These are phyloP conservation scores for Chrysocyon brachyurus DNA, from an alignment of 2,797 vertebrate species.

Conservation along the genomic window DNA sequence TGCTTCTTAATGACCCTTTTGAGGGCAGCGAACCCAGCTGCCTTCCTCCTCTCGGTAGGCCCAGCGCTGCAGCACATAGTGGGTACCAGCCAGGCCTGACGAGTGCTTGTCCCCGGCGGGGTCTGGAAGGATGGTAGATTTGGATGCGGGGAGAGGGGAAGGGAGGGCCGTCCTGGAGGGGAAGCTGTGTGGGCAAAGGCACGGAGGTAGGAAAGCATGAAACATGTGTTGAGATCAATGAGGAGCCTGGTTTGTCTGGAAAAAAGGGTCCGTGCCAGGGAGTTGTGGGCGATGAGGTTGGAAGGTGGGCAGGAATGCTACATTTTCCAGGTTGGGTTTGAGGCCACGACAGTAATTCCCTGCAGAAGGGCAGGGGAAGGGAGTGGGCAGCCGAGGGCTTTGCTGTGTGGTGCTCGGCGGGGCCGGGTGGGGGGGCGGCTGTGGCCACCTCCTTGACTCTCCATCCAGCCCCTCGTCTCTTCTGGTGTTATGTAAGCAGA, in stretches of 20 bases:
- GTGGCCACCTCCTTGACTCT: conserved; percentile 32
- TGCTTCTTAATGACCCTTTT: neutral
- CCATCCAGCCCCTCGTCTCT: conserved; percentile 57
- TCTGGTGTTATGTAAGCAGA: conserved; percentile 64
- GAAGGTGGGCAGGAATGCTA: conserved; percentile 82
- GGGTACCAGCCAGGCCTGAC: neutral
- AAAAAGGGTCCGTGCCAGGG: conserved; percentile 72
- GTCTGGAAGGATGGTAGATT: neutral
- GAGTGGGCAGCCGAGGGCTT: conserved; percentile 50
- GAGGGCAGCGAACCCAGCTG: neutral
- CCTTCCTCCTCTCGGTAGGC: neutral
- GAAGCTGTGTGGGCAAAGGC: conserved; percentile 65
- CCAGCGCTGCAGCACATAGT: neutral
- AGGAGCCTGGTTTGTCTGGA: conserved; percentile 81
- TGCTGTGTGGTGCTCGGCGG: conserved; percentile 67
- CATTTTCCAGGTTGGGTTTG: conserved; percentile 80
- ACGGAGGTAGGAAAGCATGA: conserved; percentile 80
- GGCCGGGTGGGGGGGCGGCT: conserved; percentile 17
- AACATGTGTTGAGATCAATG: conserved; percentile 72
- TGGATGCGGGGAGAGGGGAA: neutral
- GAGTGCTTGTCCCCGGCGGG: neutral
- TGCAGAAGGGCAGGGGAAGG: conserved; percentile 67
- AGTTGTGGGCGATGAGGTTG: conserved; percentile 76
- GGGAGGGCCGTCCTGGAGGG: conserved; percentile 55
- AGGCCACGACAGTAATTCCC: conserved; percentile 76